phyloP scores from a whole-genome alignment of 2,113 vertebrate species.

The Tricholaema leucomelas region DNA sequence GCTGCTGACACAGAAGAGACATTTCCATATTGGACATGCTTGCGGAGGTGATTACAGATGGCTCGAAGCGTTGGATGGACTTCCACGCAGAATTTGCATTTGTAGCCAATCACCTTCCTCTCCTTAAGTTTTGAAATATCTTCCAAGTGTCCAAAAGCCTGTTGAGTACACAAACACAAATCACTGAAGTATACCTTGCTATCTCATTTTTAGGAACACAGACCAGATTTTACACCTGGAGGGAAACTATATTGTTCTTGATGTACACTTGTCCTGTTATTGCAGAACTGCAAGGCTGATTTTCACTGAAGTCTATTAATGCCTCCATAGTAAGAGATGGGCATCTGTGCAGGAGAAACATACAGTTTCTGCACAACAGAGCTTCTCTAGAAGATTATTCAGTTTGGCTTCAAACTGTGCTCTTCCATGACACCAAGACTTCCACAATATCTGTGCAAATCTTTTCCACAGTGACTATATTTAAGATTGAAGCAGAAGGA shows the following conservation, averaged over 20 bases:
- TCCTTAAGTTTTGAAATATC: constrained; percentile 82
- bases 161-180: constrained; percentile 65
- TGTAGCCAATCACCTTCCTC: constrained; percentile 88
- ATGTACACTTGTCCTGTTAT: background rate
- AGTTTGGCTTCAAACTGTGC: background rate
- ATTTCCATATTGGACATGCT: constrained; percentile 94
- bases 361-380: background rate
- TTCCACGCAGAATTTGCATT: constrained; percentile 97
- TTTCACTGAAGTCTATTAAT: background rate
- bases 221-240: background rate
- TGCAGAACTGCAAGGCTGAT: background rate
- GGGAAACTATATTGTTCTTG: background rate
- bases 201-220: background rate
- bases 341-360: background rate
- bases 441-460: background rate
- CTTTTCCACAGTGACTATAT: background rate
- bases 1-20: constrained; percentile 84
- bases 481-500: background rate
- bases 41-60: constrained; percentile 98
- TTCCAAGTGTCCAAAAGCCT: constrained; percentile 82
- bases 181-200: background rate
- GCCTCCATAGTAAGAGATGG: background rate
- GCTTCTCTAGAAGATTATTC: background rate
- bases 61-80: constrained; percentile 94
- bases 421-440: background rate